Evolutionary conservation across 2,888 invertebrate species (phyloP), one percentile per base, ranked within the genome.

Genomic region (Acronicta aceris): DNA sequence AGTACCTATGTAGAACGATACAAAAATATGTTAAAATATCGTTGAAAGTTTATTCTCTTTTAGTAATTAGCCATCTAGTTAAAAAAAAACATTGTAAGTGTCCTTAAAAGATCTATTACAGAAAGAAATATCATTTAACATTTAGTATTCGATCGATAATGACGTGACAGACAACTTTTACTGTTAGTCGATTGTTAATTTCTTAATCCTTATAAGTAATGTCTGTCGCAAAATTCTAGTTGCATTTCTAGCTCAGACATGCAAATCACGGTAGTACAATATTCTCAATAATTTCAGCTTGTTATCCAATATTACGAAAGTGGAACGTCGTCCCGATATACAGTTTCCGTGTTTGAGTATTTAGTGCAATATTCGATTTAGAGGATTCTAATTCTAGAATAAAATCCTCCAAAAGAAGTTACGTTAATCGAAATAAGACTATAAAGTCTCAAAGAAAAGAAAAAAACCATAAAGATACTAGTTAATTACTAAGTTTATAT

Each of bases 271-370:
- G 45, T 59, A 68, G 42, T 54, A 42, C 9, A 51, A 50, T 68
- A 63, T 60, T 48, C 33, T 49, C 13, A 61, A 48, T 60, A 56
- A 65, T 59, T 38, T 1, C 5, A 49, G 50, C 47, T 59, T 43
- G 48, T 57, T 59, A 47, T 38, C 47, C 33, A 6, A 5, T 16
- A 13, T 69, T 72, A 59, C 49, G 52, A 66, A 76, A 76, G 49
- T 49, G 48, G 70, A 47, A 56, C 56, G 38, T 42, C 33, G 33
- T 47, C 33, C 41, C 13, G 36, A 48, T 8, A n/a, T 27, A 12
- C 38, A 41, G 30, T 36, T 55, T 56, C 48, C 41, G 50, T 43
- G 13, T 51, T 46, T 38, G n/a, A 17, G 15, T 25, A 52, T 51
- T 17, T 16, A 42, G 27, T 43, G 10, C 17, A 59, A 25, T 48